A percentile compares a stretch with the other conserved stretches of the same genome.
These are phyloP conservation scores for Tamandua tetradactyla DNA, from an alignment of 2,797 vertebrate genomes.

Conservation along the genomic window DNA sequence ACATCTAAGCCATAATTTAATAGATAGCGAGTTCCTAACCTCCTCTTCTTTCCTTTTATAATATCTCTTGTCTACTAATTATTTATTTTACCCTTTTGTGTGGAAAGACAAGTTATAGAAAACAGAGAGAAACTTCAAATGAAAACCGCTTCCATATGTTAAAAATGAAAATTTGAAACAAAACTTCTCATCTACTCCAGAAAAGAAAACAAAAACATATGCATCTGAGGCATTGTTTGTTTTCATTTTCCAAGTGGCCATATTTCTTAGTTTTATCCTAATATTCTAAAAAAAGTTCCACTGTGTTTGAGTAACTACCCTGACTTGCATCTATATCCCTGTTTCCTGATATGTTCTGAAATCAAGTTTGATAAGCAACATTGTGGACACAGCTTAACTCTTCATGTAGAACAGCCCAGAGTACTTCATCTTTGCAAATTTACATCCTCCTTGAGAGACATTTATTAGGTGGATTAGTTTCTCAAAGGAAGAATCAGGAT, in stretches of 20 bases:
- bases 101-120: constrained; percentile 41
- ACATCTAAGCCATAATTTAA: not conserved
- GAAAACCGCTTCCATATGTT: constrained; percentile 67
- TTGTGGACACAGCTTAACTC: not conserved
- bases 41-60: not conserved
- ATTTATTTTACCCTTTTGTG: not conserved
- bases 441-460: not conserved
- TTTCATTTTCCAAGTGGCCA: constrained; percentile 24
- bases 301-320: not conserved
- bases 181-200: constrained; percentile 56
- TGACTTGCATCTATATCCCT: not conserved
- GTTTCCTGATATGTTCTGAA: not conserved
- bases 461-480: not conserved
- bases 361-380: not conserved
- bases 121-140: constrained; percentile 62
- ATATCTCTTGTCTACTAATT: not conserved
- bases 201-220: constrained; percentile 69
- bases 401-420: not conserved
- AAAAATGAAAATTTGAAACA: constrained; percentile 65
- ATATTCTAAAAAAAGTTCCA: not conserved
- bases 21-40: not conserved
- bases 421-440: too few species aligned
- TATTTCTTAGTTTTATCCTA: not conserved
- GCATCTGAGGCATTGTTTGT: not conserved
- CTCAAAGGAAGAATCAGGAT: not conserved